Conservation (phyloP, 2,888 invertebrate genomes). For the Beris morrisii region DNA sequence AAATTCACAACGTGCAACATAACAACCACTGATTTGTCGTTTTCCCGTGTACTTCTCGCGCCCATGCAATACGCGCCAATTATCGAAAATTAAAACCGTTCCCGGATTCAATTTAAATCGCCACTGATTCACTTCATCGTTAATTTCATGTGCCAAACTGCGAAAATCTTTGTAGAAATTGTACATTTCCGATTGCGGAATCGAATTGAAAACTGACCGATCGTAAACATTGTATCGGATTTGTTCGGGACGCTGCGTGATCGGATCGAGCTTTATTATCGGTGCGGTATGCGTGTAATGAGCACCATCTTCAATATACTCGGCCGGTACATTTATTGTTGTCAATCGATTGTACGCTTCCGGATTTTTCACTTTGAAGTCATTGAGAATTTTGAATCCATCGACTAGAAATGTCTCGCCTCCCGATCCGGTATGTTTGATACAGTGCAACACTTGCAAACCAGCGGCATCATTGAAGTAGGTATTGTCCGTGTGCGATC, state of each 20-base stretch:
- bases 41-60: constrained; percentile 68
- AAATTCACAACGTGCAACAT: constrained; percentile 72
- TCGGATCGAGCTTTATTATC: constrained; percentile 61
- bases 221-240: constrained; percentile 76
- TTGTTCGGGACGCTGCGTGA: constrained; percentile 62
- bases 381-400: constrained; percentile 68
- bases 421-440: constrained; percentile 61
- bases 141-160: constrained; percentile 59
- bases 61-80: constrained; percentile 78
- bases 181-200: constrained; percentile 59
- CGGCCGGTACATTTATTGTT: constrained; percentile 62
- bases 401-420: constrained; percentile 76
- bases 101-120: constrained; percentile 68
- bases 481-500: constrained; percentile 76
- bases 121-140: constrained; percentile 60
- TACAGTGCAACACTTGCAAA: constrained; percentile 64
- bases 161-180: constrained; percentile 66
- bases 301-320: constrained; percentile 66
- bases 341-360: constrained; percentile 64
- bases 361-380: constrained; percentile 59
- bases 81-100: constrained; percentile 72
- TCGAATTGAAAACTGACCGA: constrained; percentile 64
- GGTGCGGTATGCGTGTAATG: constrained; percentile 63
- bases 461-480: constrained; percentile 77
- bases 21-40: constrained; percentile 70